Percentiles rank a stretch among this genome's conserved stretches.
Conservation (phyloP, 2,113 vertebrate species). For the Oxyura jamaicensis region DNA sequence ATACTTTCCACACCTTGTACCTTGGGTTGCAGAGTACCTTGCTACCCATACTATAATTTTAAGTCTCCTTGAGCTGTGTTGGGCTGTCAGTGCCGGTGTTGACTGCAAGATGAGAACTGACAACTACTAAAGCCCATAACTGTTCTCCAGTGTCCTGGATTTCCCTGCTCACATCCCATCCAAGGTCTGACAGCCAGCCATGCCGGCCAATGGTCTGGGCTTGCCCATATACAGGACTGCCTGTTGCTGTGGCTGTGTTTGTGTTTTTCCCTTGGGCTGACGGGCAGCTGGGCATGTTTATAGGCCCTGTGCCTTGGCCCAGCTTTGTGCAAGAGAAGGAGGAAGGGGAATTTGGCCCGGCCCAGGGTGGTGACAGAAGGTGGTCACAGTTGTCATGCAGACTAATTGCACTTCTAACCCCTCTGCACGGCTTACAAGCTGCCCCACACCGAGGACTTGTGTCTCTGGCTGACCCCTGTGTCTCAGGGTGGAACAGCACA, state of each 20-base stretch:
- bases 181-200: neutral
- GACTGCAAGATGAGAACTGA: neutral
- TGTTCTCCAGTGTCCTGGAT: neutral
- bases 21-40: neutral
- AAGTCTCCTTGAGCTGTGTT: neutral
- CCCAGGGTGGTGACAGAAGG: conserved; percentile 31
- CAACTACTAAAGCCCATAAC: neutral
- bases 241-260: neutral
- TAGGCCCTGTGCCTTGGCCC: neutral
- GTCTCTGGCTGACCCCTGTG: neutral
- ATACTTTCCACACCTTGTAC: neutral
- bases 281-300: conserved; percentile 27
- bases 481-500: neutral
- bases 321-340: conserved; percentile 4
- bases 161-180: neutral
- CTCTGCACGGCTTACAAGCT: conserved; percentile 26
- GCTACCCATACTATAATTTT: neutral
- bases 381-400: conserved; percentile 6
- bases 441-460: neutral
- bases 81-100: neutral
- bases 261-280: neutral
- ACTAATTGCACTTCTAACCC: conserved; percentile 54
- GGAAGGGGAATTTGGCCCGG: conserved; percentile 28
- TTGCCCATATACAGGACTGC: conserved; percentile 48
- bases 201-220: neutral